Conservation (phyloP, 2,797 vertebrate species). For the Rhodeus uyekii region DNA sequence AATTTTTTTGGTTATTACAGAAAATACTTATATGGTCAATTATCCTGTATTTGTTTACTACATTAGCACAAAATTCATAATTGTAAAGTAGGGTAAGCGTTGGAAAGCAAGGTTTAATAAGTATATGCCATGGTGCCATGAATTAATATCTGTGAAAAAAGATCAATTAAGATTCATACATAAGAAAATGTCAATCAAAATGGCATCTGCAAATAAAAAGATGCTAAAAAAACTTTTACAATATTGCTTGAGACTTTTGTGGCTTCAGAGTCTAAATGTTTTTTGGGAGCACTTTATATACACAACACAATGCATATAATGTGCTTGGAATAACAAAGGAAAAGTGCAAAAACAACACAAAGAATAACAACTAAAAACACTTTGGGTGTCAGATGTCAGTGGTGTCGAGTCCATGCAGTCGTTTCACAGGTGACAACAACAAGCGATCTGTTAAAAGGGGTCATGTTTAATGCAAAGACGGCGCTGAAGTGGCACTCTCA, state of each 20-base stretch:
- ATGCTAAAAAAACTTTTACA: background rate
- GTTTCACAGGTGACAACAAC: background rate
- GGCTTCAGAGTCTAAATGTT: background rate
- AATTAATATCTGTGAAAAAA: background rate
- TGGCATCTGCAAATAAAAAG: background rate
- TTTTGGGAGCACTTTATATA: background rate
- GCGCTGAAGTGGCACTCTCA: background rate
- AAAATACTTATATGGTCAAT: background rate
- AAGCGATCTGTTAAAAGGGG: slow-evolving; percentile 9
- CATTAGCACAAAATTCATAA: background rate
- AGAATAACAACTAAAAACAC: slow-evolving; percentile 2
- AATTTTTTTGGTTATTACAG: background rate
- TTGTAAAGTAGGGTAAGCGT: too few relatives aligned
- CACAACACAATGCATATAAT: background rate
- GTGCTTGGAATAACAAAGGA: background rate
- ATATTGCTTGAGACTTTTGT: background rate
- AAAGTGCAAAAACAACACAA: background rate
- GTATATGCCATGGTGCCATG: too few relatives aligned
- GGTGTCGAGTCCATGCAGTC: background rate
- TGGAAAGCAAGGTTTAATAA: too few relatives aligned
- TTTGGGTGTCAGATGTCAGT: slow-evolving; percentile 3
- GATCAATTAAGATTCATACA: too few relatives aligned
- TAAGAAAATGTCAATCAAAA: background rate
- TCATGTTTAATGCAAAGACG: slow-evolving; percentile 13
- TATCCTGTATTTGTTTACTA: background rate